phyloP scores from a whole-genome alignment of 2,113 vertebrate genomes.

The Chionodraco myersi region DNA sequence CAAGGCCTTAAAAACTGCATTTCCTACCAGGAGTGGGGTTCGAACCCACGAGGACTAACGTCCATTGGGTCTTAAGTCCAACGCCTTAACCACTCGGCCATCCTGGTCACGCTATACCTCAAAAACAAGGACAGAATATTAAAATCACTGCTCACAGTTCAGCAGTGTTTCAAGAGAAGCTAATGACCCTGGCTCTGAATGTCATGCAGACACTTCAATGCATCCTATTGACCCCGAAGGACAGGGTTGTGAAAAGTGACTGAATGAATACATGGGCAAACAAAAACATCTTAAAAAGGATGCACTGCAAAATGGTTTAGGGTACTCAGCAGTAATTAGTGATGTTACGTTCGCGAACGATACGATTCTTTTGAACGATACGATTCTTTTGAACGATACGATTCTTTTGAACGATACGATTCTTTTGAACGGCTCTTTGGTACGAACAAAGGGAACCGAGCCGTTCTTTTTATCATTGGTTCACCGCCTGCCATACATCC shows the following conservation, averaged over 20 bases:
- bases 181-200: background rate
- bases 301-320: background rate
- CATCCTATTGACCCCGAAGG: background rate
- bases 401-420: no score
- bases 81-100: background rate
- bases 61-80: background rate
- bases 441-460: no score
- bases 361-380: no score
- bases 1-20: no score
- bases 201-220: slow-evolving; percentile 32
- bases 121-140: slow-evolving; percentile 4
- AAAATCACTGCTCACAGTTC: background rate
- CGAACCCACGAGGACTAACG: background rate
- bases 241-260: slow-evolving; percentile 1
- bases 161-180: slow-evolving; percentile 9
- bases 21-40: background rate
- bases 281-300: background rate
- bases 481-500: no score
- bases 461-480: no score
- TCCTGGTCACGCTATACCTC: background rate
- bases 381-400: no score
- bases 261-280: background rate
- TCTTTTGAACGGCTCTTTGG: no score
- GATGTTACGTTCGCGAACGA: no score
- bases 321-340: background rate